Evolutionary conservation across 2,888 invertebrate species (phyloP).

Genomic region (Phyllotreta cruciferae): DNA sequence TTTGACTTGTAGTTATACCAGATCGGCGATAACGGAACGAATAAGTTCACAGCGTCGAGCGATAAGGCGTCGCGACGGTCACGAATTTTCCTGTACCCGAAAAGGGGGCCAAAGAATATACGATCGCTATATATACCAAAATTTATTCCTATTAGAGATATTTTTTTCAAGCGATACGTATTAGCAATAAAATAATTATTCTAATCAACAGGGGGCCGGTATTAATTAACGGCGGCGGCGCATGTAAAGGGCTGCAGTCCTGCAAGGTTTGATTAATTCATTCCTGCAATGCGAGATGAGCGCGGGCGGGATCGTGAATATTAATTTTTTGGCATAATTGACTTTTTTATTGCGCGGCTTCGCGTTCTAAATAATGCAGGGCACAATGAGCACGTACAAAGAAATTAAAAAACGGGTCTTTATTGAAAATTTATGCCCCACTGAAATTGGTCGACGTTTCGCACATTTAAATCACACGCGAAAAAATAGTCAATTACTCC

Average conservation of each 20-base stretch:
- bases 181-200: too few species aligned
- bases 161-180: too few species aligned
- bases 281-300: conserved; percentile 28
- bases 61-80: conserved; percentile 55
- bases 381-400: conserved; percentile 24
- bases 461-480: conserved; percentile 4
- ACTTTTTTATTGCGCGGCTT: conserved; percentile 20
- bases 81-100: conserved; percentile 40
- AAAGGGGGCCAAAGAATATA: neutral
- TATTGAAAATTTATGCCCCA: conserved; percentile 19
- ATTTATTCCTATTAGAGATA: too few species aligned
- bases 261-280: conserved; percentile 26
- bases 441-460: conserved; percentile 5
- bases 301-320: conserved; percentile 21
- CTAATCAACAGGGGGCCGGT: too few species aligned
- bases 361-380: conserved; percentile 8
- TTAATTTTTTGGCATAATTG: conserved; percentile 30
- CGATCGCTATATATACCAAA: too few species aligned
- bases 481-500: too few species aligned
- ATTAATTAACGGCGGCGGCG: neutral
- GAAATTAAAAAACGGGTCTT: conserved; percentile 15
- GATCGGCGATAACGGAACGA: conserved; percentile 46
- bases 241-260: conserved; percentile 3
- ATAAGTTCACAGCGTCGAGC: conserved; percentile 44
- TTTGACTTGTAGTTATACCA: conserved; percentile 53